Conservation (phyloP, 2,113 vertebrate genomes). For the Megaceryle maxima region DNA sequence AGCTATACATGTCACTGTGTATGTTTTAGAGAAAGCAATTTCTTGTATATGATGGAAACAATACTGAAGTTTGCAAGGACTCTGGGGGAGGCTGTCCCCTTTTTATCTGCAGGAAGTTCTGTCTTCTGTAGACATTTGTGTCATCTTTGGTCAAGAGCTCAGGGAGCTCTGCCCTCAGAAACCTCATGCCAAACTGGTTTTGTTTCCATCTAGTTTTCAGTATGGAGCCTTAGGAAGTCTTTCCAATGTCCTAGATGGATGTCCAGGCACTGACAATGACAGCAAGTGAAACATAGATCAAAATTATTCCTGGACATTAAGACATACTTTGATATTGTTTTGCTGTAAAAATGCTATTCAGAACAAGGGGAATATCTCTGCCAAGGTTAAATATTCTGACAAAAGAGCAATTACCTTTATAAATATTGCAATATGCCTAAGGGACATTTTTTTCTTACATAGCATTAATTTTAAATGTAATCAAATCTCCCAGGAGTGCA, state of each 20-base stretch:
- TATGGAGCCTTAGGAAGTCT: not conserved
- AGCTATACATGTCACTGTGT: not conserved
- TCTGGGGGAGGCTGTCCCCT: not conserved
- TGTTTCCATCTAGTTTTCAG: not conserved
- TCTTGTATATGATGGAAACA: not conserved
- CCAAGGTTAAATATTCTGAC: not conserved
- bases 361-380: not conserved
- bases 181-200: not conserved
- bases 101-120: not conserved
- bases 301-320: not conserved
- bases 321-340: not conserved
- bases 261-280: not conserved
- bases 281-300: not conserved
- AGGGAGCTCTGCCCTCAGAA: not conserved
- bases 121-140: not conserved
- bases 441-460: not conserved
- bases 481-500: not conserved
- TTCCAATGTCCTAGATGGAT: not conserved
- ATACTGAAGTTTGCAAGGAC: not conserved
- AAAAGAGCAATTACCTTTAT: not conserved
- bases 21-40: not conserved
- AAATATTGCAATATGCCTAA: not conserved
- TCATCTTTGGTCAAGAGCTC: not conserved
- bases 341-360: not conserved
- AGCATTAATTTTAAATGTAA: not conserved